Evolutionary conservation across 2,888 invertebrate genomes (phyloP).

Genomic region (Liodrosophila aerea): DNA sequence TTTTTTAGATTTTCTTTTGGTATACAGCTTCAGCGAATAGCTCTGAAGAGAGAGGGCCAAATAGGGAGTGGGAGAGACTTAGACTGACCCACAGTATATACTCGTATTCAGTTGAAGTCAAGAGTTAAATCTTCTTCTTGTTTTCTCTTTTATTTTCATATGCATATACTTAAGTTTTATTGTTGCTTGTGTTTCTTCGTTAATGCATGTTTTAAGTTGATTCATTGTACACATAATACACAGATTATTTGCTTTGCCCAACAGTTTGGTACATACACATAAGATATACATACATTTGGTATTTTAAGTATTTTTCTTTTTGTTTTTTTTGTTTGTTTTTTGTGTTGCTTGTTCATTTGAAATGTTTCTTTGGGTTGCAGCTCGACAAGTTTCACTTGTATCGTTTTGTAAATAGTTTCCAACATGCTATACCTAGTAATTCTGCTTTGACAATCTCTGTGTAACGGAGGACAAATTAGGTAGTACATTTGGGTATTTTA

Average conservation of each 20-base stretch:
- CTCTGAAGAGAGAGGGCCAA: slow-evolving; percentile 3
- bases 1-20: slow-evolving; percentile 4
- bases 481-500: slow-evolving; percentile 24
- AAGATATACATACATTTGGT: neutral
- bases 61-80: neutral
- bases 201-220: slow-evolving; percentile 37
- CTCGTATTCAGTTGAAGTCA: slow-evolving; percentile 13
- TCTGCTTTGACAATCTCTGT: slow-evolving; percentile 1
- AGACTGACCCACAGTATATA: slow-evolving; percentile 11
- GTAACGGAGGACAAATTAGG: slow-evolving; percentile 14
- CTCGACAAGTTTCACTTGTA: slow-evolving; percentile 43
- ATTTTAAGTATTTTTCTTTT: neutral
- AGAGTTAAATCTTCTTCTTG: slow-evolving; percentile 5
- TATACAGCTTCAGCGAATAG: slow-evolving; percentile 13
- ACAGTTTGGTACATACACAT: slow-evolving; percentile 13
- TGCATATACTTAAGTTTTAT: slow-evolving; percentile 24
- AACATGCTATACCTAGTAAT: slow-evolving; percentile 41
- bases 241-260: slow-evolving; percentile 7
- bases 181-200: slow-evolving; percentile 37
- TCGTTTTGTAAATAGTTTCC: slow-evolving; percentile 53
- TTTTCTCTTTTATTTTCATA: neutral
- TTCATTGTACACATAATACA: slow-evolving; percentile 41
- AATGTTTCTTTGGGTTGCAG: slow-evolving; percentile 49
- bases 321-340: neutral
- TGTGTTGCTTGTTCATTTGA: slow-evolving; percentile 29